Conservation (phyloP, 2,113 vertebrate genomes). For the Amblyopsis rosae region DNA sequence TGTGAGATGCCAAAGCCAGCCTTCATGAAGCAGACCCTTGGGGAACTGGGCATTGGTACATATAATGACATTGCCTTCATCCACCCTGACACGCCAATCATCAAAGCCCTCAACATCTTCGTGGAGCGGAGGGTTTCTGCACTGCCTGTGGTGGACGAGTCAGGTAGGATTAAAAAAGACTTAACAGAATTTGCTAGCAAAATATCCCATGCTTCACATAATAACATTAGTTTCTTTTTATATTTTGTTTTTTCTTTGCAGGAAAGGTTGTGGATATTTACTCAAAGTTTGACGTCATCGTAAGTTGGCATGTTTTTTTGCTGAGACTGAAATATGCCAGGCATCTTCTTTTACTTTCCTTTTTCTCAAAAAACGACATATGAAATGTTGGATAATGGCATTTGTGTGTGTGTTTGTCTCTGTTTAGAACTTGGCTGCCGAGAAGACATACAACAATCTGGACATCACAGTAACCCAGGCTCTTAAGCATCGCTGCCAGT, state of each 20-base stretch:
- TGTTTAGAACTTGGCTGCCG: constrained; percentile 93
- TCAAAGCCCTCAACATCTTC: constrained; percentile 96
- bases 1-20: constrained; percentile 98
- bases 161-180: constrained; percentile 78
- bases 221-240: background rate
- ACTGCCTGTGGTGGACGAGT: constrained; percentile 91
- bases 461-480: constrained; percentile 97
- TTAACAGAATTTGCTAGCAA: background rate
- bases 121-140: constrained; percentile 96
- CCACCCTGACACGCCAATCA: constrained; percentile 95
- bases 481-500: constrained; percentile 94
- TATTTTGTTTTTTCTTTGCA: constrained; percentile 60
- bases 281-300: constrained; percentile 99
- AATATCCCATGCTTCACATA: background rate
- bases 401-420: background rate
- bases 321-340: too few species aligned
- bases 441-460: constrained; percentile 98
- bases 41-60: constrained; percentile 93
- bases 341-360: too few species aligned
- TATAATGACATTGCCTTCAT: constrained; percentile 97
- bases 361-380: too few species aligned
- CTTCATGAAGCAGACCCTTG: constrained; percentile 95
- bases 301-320: constrained; percentile 79
- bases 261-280: constrained; percentile 99
- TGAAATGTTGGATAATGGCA: too few species aligned